Conservation (phyloP, 2,113 vertebrate species). For the Paraplagusia blochii region DNA sequence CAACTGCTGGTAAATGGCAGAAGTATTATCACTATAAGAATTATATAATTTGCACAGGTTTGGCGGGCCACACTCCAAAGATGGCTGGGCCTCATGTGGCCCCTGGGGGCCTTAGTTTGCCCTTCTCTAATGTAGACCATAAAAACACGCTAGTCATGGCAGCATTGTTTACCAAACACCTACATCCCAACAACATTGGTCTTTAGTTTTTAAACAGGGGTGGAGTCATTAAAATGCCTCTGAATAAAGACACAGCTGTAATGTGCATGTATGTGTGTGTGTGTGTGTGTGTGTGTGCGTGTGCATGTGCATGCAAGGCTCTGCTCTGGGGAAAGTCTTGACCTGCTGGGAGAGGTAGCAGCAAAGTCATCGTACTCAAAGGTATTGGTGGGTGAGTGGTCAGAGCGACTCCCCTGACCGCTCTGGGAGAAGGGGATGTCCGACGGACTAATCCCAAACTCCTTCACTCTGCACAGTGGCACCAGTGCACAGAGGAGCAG, state of each 20-base stretch:
- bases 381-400: slow-evolving; percentile 92
- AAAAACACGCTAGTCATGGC: too few relatives aligned
- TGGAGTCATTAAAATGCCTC: neutral
- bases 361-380: slow-evolving; percentile 94
- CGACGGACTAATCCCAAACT: slow-evolving; percentile 99
- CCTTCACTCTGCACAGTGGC: slow-evolving; percentile 93
- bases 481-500: slow-evolving; percentile 57
- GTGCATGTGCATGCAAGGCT: slow-evolving; percentile 24
- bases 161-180: too few relatives aligned
- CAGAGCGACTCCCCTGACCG: slow-evolving; percentile 88
- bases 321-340: slow-evolving; percentile 66
- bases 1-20: too few relatives aligned
- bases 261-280: neutral
- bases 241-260: neutral
- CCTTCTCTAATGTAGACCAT: too few relatives aligned
- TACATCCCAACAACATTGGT: too few relatives aligned
- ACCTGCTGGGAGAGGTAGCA: slow-evolving; percentile 90
- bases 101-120: too few relatives aligned
- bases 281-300: slow-evolving; percentile 9
- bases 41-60: too few relatives aligned
- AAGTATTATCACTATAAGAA: too few relatives aligned
- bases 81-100: too few relatives aligned
- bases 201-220: too few relatives aligned
- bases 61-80: too few relatives aligned
- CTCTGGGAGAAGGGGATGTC: slow-evolving; percentile 99